Conservation (phyloP, 2,113 vertebrate species). For the Okapia johnstoni region DNA sequence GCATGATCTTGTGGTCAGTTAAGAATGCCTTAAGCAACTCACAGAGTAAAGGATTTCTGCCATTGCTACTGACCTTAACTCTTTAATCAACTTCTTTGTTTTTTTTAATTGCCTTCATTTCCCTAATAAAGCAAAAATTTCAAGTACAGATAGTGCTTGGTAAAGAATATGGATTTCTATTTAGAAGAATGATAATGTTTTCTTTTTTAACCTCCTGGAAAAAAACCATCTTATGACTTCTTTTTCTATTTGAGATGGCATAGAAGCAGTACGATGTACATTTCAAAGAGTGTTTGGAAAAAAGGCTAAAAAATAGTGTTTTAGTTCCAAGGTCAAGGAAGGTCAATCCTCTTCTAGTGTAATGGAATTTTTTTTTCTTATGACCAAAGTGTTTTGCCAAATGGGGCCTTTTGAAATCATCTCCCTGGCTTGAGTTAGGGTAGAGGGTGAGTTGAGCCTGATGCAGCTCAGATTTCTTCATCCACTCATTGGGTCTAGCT, state of each 20-base stretch:
- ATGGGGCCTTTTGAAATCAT: constrained; percentile 37
- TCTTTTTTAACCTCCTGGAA: not conserved
- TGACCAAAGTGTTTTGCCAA: constrained; percentile 36
- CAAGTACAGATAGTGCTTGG: not conserved
- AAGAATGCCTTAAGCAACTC: constrained; percentile 78
- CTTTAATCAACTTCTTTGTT: not conserved
- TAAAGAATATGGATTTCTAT: not conserved
- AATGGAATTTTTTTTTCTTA: constrained; percentile 46
- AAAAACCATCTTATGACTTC: constrained; percentile 8
- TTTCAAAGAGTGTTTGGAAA: constrained; percentile 51
- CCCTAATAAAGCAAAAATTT: not conserved
- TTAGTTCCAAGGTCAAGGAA: constrained; percentile 16
- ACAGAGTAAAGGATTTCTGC: constrained; percentile 66
- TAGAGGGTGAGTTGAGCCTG: not conserved
- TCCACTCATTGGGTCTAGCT: not conserved
- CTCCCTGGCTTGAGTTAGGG: not conserved
- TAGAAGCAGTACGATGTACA: not conserved
- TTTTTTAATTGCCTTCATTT: not conserved
- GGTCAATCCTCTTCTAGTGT: constrained; percentile 21
- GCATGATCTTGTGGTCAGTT: constrained; percentile 81
- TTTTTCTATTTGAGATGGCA: constrained; percentile 20
- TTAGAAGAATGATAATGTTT: not conserved
- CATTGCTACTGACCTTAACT: constrained; percentile 30
- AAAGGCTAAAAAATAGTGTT: constrained; percentile 30
- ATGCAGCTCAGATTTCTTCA: not conserved